Conservation (phyloP, 2,888 invertebrate species). For the Rotaria sp. region DNA sequence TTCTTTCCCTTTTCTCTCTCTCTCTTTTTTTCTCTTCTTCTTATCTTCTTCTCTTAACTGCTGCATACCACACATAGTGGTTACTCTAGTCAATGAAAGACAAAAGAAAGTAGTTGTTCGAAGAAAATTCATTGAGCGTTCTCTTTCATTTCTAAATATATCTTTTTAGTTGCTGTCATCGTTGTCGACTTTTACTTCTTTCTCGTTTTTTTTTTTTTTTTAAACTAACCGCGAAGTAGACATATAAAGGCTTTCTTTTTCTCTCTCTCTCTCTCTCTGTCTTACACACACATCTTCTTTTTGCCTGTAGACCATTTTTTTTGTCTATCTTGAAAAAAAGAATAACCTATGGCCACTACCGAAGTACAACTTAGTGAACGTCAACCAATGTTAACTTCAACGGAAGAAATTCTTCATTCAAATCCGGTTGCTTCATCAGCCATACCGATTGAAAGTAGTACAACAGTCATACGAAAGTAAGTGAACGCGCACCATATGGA, state of each 20-base stretch:
- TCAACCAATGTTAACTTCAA: background rate
- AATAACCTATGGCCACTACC: background rate
- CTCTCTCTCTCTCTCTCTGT: too few species aligned
- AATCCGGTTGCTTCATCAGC: background rate
- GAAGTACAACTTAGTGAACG: background rate
- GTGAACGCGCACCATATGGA: background rate
- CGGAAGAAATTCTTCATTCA: background rate
- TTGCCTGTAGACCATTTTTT: background rate
- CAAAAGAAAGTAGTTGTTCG: conserved; percentile 14
- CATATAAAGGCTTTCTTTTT: background rate
- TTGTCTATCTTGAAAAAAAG: background rate
- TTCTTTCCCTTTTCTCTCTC: background rate
- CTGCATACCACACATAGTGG: background rate
- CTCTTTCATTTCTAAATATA: background rate
- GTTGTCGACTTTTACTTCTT: background rate
- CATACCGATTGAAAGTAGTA: background rate
- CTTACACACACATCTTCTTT: background rate
- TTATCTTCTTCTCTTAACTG: background rate
- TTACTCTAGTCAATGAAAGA: conserved; percentile 10
- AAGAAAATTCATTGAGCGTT: background rate
- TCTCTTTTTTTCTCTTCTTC: background rate
- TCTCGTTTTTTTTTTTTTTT: background rate
- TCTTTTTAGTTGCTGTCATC: background rate
- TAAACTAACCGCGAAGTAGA: background rate
- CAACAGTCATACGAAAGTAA: background rate